phyloP scores from a whole-genome alignment of 1,140 invertebrate genomes.

The Ostrea denselamellosa region DNA sequence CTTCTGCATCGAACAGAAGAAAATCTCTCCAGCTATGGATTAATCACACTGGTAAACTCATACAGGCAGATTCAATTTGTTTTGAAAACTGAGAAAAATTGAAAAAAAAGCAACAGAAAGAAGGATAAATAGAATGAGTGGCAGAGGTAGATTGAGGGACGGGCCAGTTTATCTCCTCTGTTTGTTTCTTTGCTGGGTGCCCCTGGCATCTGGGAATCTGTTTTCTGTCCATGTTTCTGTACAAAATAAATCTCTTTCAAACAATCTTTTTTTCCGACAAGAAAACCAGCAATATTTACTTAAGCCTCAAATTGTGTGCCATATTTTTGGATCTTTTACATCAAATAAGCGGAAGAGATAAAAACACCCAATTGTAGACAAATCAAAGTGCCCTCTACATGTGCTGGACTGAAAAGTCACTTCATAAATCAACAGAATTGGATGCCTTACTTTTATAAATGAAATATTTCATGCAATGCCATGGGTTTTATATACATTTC shows the following conservation, averaged over 20 bases:
- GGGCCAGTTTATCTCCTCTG: constrained; percentile 10
- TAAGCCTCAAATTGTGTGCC: constrained; percentile 17
- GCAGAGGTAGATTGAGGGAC: background rate
- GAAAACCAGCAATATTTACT: constrained; percentile 34
- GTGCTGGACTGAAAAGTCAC: background rate
- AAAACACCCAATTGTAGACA: constrained; percentile 12
- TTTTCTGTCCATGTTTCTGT: constrained; percentile 34
- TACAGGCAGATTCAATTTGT: constrained; percentile 17
- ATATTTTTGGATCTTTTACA: constrained; percentile 34
- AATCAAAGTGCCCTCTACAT: constrained; percentile 16
- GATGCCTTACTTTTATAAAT: background rate
- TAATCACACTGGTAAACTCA: constrained; percentile 14
- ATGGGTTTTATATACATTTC: too few species aligned
- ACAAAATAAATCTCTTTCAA: constrained; percentile 38
- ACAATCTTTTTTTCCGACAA: constrained; percentile 15
- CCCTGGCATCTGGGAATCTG: constrained; percentile 25
- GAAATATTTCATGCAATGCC: background rate
- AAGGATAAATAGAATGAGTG: background rate
- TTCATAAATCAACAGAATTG: background rate
- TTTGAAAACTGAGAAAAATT: constrained; percentile 36
- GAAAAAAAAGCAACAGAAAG: constrained; percentile 27
- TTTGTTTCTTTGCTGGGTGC: constrained; percentile 37
- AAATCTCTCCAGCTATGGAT: constrained; percentile 8
- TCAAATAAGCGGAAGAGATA: constrained; percentile 36
- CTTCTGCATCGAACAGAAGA: background rate